Evolutionary conservation across 2,797 vertebrate genomes (phyloP).

Genomic region (Discoglossus pictus): DNA sequence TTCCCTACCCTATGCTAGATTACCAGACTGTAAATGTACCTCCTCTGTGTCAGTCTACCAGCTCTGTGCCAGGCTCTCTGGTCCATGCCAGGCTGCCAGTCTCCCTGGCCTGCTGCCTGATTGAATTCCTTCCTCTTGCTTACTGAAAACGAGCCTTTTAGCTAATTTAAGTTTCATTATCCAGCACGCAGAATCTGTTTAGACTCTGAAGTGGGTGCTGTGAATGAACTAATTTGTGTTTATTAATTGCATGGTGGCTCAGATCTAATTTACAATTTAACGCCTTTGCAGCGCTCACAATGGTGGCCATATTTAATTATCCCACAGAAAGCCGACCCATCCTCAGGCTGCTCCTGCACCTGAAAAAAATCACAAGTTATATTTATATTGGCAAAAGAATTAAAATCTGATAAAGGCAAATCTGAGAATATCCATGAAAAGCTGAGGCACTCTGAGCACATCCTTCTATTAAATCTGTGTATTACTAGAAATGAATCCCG

Average conservation of each 20-base stretch:
- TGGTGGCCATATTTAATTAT: constrained; percentile 28
- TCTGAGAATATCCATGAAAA: too few species aligned
- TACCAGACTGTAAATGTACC: too few species aligned
- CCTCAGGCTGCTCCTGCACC: too few species aligned
- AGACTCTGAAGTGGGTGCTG: constrained; percentile 48
- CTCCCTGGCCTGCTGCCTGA: constrained; percentile 46
- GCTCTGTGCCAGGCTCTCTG: constrained; percentile 62
- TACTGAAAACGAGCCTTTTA: constrained; percentile 44
- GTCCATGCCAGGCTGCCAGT: constrained; percentile 56
- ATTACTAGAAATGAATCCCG: too few species aligned
- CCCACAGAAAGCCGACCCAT: not conserved
- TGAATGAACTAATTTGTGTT: constrained; percentile 45
- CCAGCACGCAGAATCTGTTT: constrained; percentile 47
- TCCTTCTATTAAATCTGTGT: too few species aligned
- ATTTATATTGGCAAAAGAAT: too few species aligned
- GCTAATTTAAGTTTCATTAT: constrained; percentile 51
- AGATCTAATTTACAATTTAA: constrained; percentile 45
- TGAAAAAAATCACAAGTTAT: too few species aligned
- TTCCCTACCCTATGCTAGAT: too few species aligned
- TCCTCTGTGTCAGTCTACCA: too few species aligned
- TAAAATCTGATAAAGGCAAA: too few species aligned
- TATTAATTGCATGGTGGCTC: constrained; percentile 43
- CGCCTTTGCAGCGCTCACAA: constrained; percentile 6
- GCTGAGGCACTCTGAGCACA: too few species aligned
- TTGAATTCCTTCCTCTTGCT: constrained; percentile 48